A percentile compares a stretch with the other conserved stretches of the same genome.
phyloP scores from a whole-genome alignment of 2,113 vertebrate species.

The Oplegnathus fasciatus region DNA sequence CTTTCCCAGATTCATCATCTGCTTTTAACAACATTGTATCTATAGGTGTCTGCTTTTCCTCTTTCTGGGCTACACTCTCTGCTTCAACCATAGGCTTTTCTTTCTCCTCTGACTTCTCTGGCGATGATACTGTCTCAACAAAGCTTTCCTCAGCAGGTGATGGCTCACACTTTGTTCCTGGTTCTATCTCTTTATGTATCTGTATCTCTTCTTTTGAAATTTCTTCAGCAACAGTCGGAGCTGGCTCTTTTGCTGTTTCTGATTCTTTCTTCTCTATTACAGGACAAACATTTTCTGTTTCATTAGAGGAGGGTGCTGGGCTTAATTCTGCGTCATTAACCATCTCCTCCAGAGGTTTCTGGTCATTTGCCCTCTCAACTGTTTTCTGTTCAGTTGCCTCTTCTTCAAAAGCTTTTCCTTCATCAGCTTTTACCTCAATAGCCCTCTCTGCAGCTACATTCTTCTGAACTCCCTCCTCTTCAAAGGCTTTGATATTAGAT shows the following conservation, averaged over 20 bases:
- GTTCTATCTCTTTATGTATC: constrained; percentile 36
- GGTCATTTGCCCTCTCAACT: constrained; percentile 27
- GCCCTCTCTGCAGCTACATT: constrained; percentile 2
- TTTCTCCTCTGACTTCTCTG: constrained; percentile 38
- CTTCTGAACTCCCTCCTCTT: constrained; percentile 29
- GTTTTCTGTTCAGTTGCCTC: constrained; percentile 33
- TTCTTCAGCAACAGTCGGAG: constrained; percentile 8
- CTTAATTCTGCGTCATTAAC: constrained; percentile 17
- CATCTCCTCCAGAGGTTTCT: constrained; percentile 26
- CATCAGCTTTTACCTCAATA: constrained; percentile 46
- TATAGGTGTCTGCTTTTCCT: constrained; percentile 21
- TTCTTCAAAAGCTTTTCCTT: constrained; percentile 29
- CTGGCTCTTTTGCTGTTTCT: constrained; percentile 6
- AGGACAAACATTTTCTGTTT: constrained; percentile 24
- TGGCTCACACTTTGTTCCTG: constrained; percentile 18
- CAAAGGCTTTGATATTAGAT: constrained; percentile 30
- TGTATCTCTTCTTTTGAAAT: constrained; percentile 37
- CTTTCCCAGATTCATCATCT: constrained; percentile 37
- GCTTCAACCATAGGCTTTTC: background rate
- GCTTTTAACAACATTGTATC: constrained; percentile 19
- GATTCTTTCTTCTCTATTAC: constrained; percentile 51
- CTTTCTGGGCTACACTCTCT: constrained; percentile 5
- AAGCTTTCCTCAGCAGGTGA: constrained; percentile 1
- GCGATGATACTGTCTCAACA: constrained; percentile 24
- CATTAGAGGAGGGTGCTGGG: constrained; percentile 9